Conservation (phyloP, 2,888 invertebrate genomes). For the Coleophora deauratella region DNA sequence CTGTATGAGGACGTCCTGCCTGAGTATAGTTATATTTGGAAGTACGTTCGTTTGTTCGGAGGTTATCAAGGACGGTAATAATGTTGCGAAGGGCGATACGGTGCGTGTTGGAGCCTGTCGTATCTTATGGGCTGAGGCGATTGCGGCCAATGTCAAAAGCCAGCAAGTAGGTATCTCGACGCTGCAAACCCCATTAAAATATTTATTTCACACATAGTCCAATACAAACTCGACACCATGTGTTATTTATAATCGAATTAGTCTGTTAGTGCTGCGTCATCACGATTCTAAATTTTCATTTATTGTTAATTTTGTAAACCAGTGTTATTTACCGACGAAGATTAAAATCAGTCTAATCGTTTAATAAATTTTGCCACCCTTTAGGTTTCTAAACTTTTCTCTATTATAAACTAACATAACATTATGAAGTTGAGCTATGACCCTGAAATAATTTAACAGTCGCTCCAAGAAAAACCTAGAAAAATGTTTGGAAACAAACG, state of each 20-base stretch:
- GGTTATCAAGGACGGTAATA: constrained; percentile 60
- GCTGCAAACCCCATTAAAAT: constrained; percentile 73
- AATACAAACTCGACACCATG: constrained; percentile 42
- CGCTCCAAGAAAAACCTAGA: neutral
- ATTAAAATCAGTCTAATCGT: no score
- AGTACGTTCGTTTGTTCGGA: no score
- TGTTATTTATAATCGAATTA: constrained; percentile 42
- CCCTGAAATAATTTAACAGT: no score
- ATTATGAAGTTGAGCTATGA: no score
- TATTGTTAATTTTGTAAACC: constrained; percentile 8
- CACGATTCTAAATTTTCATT: constrained; percentile 30
- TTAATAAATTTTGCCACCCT: no score
- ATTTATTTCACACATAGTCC: constrained; percentile 59
- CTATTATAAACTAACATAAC: no score
- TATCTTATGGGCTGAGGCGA: constrained; percentile 62
- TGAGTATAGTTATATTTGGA: constrained; percentile 20
- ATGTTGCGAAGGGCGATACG: constrained; percentile 62
- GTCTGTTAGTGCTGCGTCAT: constrained; percentile 52
- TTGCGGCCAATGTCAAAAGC: constrained; percentile 72
- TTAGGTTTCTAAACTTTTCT: no score
- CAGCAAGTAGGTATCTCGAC: constrained; percentile 74
- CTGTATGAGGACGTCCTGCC: constrained; percentile 49
- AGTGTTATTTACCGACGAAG: neutral
- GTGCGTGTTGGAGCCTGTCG: constrained; percentile 56
- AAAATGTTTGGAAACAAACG: no score